Percentiles rank a stretch among this genome's conserved stretches.
phyloP scores from a whole-genome alignment of 2,888 invertebrate species.

The Scaeva pyrastri region DNA sequence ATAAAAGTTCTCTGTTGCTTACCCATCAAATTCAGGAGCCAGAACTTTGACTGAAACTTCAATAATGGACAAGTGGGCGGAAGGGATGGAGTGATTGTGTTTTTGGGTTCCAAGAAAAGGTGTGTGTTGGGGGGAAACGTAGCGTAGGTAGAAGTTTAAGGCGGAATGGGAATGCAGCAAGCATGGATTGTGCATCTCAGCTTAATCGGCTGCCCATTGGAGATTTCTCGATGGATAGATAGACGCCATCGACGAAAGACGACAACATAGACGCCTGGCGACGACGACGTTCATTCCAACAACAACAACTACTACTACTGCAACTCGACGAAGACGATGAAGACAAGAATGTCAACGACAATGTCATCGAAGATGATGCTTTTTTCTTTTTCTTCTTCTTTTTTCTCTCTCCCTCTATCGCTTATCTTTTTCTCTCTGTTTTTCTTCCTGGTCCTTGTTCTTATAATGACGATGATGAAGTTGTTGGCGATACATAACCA shows the following conservation, averaged over 20 bases:
- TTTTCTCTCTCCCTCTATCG: background rate
- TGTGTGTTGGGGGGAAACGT: background rate
- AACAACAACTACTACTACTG: conserved; percentile 28
- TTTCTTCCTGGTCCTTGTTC: conserved; percentile 2
- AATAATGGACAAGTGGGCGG: conserved; percentile 57
- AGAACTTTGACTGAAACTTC: conserved; percentile 74
- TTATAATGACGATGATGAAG: conserved; percentile 68
- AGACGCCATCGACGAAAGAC: too few relatives aligned
- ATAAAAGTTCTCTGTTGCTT: conserved; percentile 72
- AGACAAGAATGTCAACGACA: conserved; percentile 64
- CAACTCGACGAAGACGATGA: conserved; percentile 34
- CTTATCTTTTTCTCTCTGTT: background rate
- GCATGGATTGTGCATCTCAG: conserved; percentile 35
- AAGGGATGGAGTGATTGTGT: conserved; percentile 15
- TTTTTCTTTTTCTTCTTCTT: background rate
- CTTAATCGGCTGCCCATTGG: conserved; percentile 63
- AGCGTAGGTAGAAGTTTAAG: background rate
- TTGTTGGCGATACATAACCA: conserved; percentile 71
- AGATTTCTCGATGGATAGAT: conserved; percentile 61
- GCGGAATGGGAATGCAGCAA: background rate
- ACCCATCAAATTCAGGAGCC: conserved; percentile 72
- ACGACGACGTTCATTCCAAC: too few relatives aligned
- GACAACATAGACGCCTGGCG: conserved; percentile 30
- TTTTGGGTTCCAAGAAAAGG: background rate
- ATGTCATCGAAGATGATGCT: conserved; percentile 49